phyloP scores from a whole-genome alignment of 2,113 vertebrate species.

The Melanerpes aurifrons region DNA sequence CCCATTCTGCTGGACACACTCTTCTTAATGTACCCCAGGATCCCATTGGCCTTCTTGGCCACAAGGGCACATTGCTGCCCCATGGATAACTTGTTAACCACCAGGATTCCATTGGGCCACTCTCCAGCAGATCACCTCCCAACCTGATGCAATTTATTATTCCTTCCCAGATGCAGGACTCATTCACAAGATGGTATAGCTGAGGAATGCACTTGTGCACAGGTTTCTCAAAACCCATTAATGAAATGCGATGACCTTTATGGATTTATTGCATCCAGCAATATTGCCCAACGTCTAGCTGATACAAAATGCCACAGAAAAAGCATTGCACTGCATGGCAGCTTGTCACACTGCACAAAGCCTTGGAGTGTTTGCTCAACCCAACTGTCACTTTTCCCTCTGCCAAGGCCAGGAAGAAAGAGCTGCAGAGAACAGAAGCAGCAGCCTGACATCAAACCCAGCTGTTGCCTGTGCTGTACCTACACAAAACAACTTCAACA shows the following conservation, averaged over 20 bases:
- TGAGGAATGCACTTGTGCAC: background rate
- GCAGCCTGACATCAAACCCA: background rate
- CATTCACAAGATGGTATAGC: background rate
- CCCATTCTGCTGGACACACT: too few species aligned
- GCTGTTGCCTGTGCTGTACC: background rate
- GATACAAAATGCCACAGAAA: background rate
- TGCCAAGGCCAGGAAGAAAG: background rate
- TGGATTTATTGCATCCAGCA: background rate
- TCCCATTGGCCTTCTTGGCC: too few species aligned
- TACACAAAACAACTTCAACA: background rate
- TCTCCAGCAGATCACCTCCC: too few species aligned
- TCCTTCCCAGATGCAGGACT: too few species aligned
- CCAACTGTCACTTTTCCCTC: background rate
- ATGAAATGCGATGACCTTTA: background rate
- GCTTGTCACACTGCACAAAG: background rate
- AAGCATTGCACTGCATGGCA: background rate
- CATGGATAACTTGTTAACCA: too few species aligned
- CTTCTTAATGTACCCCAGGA: too few species aligned
- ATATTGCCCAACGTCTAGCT: rapidly evolving
- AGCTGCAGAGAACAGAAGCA: background rate
- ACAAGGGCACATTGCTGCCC: too few species aligned
- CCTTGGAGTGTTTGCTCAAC: background rate
- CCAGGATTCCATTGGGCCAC: too few species aligned
- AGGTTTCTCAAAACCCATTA: background rate
- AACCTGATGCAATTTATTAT: too few species aligned